A percentile compares a stretch with the other conserved stretches of the same genome.
Conservation (phyloP, 2,888 invertebrate genomes). For the Dynastes maya region DNA sequence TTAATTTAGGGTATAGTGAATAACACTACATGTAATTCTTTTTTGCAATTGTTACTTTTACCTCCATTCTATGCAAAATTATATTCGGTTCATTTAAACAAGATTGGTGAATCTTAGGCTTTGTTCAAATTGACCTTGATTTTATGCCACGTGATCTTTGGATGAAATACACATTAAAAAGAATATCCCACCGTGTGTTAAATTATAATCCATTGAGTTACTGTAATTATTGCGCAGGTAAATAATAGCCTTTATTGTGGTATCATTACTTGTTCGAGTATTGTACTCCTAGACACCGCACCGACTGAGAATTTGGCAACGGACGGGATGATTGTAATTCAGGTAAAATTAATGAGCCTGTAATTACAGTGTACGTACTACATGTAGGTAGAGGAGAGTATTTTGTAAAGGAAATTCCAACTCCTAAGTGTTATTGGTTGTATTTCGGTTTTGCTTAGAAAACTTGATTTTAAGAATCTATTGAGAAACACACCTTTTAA, state of each 20-base stretch:
- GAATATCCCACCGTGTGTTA: not conserved
- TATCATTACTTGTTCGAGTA: constrained; percentile 21
- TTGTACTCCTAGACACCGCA: constrained; percentile 51
- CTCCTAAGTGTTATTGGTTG: constrained; percentile 15
- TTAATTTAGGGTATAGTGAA: too few relatives aligned
- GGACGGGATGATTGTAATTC: constrained; percentile 28
- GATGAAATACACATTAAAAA: not conserved
- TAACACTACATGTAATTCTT: too few relatives aligned
- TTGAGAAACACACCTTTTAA: not conserved
- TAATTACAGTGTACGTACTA: constrained; percentile 39
- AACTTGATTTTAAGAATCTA: constrained; percentile 26
- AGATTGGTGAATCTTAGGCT: too few relatives aligned
- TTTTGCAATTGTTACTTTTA: too few relatives aligned
- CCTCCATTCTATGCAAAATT: too few relatives aligned
- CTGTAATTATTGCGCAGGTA: constrained; percentile 23
- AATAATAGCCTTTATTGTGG: constrained; percentile 22
- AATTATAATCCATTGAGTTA: not conserved
- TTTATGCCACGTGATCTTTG: not conserved
- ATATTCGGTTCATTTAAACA: too few relatives aligned
- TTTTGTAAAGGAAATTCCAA: constrained; percentile 43
- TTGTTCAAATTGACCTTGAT: too few relatives aligned
- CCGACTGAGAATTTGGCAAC: constrained; percentile 33
- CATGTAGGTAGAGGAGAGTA: constrained; percentile 33
- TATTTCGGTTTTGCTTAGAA: constrained; percentile 35
- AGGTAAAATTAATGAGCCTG: constrained; percentile 39